Percentiles rank a stretch among this genome's conserved stretches.
Evolutionary conservation across 2,888 invertebrate genomes (phyloP).

Genomic region (Tenthredo distinguenda): DNA sequence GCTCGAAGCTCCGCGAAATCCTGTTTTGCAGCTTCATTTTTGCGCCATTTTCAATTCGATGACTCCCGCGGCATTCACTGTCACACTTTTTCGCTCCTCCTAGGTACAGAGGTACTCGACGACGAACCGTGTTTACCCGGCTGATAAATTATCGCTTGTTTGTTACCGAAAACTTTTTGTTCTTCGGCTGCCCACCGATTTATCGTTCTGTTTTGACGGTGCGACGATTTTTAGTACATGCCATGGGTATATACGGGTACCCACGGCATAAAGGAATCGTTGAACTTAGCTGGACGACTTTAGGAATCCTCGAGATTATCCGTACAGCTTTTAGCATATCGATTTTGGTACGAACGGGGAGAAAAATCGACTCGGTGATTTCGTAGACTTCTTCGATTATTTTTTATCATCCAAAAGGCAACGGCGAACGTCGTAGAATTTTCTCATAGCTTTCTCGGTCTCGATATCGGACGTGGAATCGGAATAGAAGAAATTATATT

Average conservation of each 20-base stretch:
- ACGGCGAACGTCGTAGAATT: neutral
- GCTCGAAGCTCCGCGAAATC: neutral
- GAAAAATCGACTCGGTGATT: neutral
- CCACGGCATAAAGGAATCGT: slow-evolving; percentile 21
- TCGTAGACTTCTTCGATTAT: too few species aligned
- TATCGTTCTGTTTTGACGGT: slow-evolving; percentile 48
- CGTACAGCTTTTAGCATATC: neutral
- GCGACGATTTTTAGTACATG: slow-evolving; percentile 18
- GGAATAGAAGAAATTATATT: neutral
- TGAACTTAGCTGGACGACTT: neutral
- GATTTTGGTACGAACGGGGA: neutral
- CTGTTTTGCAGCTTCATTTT: neutral
- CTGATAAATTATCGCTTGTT: slow-evolving; percentile 50
- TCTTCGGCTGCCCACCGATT: slow-evolving; percentile 26
- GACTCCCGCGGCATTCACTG: neutral
- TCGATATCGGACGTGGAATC: neutral
- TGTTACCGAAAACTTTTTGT: slow-evolving; percentile 41
- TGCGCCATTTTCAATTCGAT: neutral
- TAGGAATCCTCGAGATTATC: neutral
- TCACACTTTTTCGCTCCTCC: neutral
- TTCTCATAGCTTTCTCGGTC: neutral
- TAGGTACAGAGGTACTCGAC: neutral
- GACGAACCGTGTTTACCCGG: slow-evolving; percentile 17
- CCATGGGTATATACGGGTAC: neutral
- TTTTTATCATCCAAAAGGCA: neutral